phyloP scores from a whole-genome alignment of 1,140 invertebrate genomes.

The Platorchestia sp. region DNA sequence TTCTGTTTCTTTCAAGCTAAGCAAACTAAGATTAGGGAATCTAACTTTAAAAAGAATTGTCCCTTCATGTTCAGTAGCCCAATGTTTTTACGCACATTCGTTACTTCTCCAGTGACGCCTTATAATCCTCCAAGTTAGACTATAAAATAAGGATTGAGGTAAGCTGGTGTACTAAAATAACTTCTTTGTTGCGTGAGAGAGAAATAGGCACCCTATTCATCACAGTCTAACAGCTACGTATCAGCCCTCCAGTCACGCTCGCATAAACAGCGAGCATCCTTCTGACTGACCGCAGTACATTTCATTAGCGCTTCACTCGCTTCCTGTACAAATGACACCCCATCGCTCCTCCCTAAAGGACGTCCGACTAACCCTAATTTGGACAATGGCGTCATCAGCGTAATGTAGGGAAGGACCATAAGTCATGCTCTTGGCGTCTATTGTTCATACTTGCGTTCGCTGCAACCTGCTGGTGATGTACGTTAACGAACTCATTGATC shows the following conservation, averaged over 20 bases:
- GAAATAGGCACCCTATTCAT: background rate
- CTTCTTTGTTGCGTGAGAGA: background rate
- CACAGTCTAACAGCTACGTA: background rate
- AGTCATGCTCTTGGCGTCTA: slow-evolving; percentile 23
- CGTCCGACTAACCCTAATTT: slow-evolving; percentile 3
- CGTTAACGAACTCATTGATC: slow-evolving; percentile 19
- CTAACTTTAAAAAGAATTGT: background rate
- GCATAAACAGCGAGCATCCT: background rate
- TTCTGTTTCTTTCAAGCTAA: background rate
- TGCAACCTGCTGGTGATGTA: background rate
- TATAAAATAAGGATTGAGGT: background rate
- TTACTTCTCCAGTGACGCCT: background rate
- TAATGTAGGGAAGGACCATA: background rate
- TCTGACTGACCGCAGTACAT: background rate
- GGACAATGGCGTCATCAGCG: slow-evolving; percentile 12
- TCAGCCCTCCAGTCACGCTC: background rate
- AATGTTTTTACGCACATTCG: background rate
- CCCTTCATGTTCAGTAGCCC: background rate
- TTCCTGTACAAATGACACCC: background rate
- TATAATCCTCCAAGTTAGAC: background rate
- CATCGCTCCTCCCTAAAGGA: background rate
- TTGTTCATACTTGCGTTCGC: background rate
- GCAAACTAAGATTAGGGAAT: background rate
- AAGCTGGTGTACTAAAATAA: background rate
- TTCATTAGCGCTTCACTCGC: background rate